Conservation (phyloP, 2,888 invertebrate species). For the Pardosa pseudoannulata region DNA sequence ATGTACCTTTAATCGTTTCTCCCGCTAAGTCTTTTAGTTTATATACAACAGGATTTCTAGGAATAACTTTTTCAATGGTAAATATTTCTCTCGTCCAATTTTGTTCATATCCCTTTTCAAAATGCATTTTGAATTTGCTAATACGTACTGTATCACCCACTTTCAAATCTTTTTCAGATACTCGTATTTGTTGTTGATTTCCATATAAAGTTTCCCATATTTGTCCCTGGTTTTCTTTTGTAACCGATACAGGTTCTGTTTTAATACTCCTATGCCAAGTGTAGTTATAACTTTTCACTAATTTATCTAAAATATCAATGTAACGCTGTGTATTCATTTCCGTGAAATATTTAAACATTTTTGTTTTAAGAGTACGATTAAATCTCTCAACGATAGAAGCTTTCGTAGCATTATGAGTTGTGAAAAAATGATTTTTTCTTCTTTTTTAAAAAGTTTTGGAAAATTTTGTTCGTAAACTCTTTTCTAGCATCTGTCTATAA, state of each 20-base stretch:
- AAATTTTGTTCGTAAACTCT: neutral
- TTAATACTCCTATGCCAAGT: conserved; percentile 16
- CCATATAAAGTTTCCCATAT: conserved; percentile 23
- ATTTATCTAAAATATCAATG: conserved; percentile 15
- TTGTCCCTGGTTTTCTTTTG: neutral
- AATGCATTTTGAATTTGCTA: too few relatives aligned
- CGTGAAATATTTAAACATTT: conserved; percentile 29
- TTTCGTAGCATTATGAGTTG: conserved; percentile 75
- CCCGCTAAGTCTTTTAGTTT: too few relatives aligned
- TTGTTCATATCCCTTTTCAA: too few relatives aligned
- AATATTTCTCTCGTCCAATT: too few relatives aligned
- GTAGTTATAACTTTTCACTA: conserved; percentile 37
- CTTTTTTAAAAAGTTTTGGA: neutral
- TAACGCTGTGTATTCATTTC: conserved; percentile 17
- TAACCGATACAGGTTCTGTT: conserved; percentile 2
- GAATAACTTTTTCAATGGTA: neutral
- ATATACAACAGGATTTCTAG: neutral
- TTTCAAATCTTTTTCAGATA: conserved; percentile 57
- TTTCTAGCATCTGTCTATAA: neutral
- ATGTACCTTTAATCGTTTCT: too few relatives aligned
- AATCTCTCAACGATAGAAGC: conserved; percentile 76
- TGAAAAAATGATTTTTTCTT: conserved; percentile 74
- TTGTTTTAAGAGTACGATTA: conserved; percentile 75
- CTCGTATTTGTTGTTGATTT: neutral
- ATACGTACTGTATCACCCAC: conserved; percentile 3